A percentile compares a stretch with the other conserved stretches of the same genome.
These are phyloP conservation scores for Agelastica alni DNA, from an alignment of 2,888 invertebrate genomes.

Conservation along the genomic window DNA sequence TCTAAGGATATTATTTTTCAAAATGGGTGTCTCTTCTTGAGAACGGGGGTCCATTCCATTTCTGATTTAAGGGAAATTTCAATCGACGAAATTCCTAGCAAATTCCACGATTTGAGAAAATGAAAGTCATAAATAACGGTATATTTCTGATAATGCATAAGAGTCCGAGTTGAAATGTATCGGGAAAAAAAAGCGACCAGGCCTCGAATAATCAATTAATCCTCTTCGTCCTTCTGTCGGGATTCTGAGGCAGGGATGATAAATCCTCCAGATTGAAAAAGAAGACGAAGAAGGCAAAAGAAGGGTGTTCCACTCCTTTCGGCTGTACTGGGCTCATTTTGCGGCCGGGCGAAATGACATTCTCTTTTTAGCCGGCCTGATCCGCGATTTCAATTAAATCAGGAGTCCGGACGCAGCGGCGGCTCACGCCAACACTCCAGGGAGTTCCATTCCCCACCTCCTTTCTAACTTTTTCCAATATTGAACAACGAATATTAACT, in stretches of 20 bases:
- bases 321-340: constrained; percentile 42
- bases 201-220: constrained; percentile 17
- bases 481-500: too few species aligned
- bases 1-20: too few species aligned
- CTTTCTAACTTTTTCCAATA: too few species aligned
- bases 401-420: constrained; percentile 20
- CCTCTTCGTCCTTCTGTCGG: constrained; percentile 10
- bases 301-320: constrained; percentile 45
- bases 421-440: neutral
- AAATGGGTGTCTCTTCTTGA: too few species aligned
- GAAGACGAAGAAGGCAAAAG: constrained; percentile 30
- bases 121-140: neutral
- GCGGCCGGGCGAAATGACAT: constrained; percentile 53
- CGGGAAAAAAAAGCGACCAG: neutral
- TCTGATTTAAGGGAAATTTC: too few species aligned
- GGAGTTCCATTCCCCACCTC: too few species aligned
- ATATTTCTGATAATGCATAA: neutral
- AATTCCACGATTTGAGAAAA: neutral
- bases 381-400: constrained; percentile 57
- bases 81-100: too few species aligned
- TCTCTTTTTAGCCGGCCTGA: constrained; percentile 56
- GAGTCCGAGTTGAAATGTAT: neutral
- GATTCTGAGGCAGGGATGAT: constrained; percentile 10
- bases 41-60: too few species aligned
- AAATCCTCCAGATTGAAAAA: constrained; percentile 23